Percentiles rank a stretch among this genome's conserved stretches.
phyloP scores from a whole-genome alignment of 2,797 vertebrate genomes.

The Botia kubotai region DNA sequence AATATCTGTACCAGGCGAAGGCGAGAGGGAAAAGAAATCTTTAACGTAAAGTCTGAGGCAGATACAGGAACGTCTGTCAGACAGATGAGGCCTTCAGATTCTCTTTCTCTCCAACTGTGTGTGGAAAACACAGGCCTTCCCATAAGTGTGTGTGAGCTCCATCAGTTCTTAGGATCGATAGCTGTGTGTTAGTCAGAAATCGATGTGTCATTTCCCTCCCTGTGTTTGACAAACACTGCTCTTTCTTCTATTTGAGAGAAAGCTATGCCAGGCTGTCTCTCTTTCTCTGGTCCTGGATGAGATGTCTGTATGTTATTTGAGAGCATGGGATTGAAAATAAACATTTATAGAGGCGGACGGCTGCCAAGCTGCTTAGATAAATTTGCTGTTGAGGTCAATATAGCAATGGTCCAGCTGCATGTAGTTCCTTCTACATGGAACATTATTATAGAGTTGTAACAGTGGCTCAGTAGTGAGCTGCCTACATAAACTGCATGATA shows the following conservation, averaged over 20 bases:
- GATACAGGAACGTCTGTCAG: slow-evolving; percentile 9
- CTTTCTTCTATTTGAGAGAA: slow-evolving; percentile 26
- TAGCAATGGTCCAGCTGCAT: background rate
- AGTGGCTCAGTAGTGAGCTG: no score
- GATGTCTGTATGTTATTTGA: background rate
- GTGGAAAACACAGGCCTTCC: slow-evolving; percentile 26
- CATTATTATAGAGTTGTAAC: no score
- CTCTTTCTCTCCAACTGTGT: slow-evolving; percentile 1
- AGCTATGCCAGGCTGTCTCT: slow-evolving; percentile 5
- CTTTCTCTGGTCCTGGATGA: slow-evolving; percentile 1
- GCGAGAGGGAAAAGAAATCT: slow-evolving; percentile 14
- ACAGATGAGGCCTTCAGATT: slow-evolving; percentile 28
- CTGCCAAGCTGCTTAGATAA: no score
- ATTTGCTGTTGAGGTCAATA: background rate
- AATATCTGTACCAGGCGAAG: slow-evolving; percentile 8
- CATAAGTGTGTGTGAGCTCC: slow-evolving; percentile 46
- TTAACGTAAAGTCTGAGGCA: slow-evolving; percentile 5
- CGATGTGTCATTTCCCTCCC: slow-evolving; percentile 47
- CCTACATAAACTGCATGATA: no score
- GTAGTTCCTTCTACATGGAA: no score
- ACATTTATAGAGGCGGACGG: background rate
- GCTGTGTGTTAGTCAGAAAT: slow-evolving; percentile 38
- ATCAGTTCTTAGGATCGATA: slow-evolving; percentile 41
- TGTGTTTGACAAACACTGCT: slow-evolving; percentile 53
- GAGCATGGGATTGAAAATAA: background rate